Percentiles rank a stretch among this genome's conserved stretches.
Conservation (phyloP, 2,797 vertebrate genomes). For the Prionace glauca region DNA sequence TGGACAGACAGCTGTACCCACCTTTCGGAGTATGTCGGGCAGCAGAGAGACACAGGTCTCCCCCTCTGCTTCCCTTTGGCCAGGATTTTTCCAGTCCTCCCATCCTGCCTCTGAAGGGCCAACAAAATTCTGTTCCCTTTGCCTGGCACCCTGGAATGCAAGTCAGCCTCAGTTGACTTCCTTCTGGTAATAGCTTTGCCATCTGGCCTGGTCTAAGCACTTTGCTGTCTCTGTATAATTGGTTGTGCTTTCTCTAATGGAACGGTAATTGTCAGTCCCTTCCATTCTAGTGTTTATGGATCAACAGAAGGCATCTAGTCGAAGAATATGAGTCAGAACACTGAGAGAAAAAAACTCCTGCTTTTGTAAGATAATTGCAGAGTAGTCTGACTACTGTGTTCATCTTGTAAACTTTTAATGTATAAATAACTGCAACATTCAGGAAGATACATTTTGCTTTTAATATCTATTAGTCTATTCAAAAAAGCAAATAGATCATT, state of each 20-base stretch:
- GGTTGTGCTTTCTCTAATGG: neutral
- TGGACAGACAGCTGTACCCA: neutral
- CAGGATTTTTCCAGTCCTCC: neutral
- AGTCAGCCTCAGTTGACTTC: neutral
- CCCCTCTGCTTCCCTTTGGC: neutral
- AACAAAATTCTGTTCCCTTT: neutral
- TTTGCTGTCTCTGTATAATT: neutral
- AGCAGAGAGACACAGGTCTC: neutral
- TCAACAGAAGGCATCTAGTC: neutral
- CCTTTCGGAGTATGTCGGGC: neutral
- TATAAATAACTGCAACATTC: neutral
- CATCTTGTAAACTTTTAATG: neutral
- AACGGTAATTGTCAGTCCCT: neutral
- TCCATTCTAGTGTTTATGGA: neutral
- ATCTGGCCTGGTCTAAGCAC: neutral
- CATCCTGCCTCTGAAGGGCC: neutral
- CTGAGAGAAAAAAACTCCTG: neutral
- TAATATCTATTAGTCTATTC: neutral
- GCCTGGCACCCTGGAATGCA: neutral
- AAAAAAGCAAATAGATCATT: neutral
- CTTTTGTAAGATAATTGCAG: neutral
- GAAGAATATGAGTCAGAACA: neutral
- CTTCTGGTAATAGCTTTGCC: neutral
- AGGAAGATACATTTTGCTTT: neutral
- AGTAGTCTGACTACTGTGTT: neutral